Evolutionary conservation across 2,888 invertebrate genomes (phyloP).

Genomic region (Abrostola tripartita): DNA sequence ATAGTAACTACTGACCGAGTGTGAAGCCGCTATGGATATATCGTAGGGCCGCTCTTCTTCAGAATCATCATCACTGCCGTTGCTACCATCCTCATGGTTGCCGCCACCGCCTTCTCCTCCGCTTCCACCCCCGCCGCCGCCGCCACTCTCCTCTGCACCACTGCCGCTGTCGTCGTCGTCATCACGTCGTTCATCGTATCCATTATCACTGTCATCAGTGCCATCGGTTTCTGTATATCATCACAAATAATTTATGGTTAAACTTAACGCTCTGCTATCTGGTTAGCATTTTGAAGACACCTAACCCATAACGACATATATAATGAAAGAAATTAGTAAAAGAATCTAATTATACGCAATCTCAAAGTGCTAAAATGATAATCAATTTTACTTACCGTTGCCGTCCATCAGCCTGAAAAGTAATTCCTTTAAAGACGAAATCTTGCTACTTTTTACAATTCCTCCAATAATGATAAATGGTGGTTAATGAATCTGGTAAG

Average conservation of each 20-base stretch:
- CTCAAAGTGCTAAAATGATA: background rate
- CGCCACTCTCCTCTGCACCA: slow-evolving; percentile 17
- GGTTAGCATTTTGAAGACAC: too few species aligned
- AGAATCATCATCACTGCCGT: slow-evolving; percentile 48
- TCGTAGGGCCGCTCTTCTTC: slow-evolving; percentile 72
- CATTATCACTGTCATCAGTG: slow-evolving; percentile 21
- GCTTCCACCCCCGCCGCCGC: slow-evolving; percentile 14
- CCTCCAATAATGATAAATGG: background rate
- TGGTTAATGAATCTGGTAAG: background rate
- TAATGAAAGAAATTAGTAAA: background rate
- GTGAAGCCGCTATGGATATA: slow-evolving; percentile 77
- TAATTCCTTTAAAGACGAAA: slow-evolving; percentile 61
- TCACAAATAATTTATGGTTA: background rate
- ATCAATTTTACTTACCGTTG: slow-evolving; percentile 60
- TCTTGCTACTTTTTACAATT: slow-evolving; percentile 51
- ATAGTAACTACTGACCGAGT: slow-evolving; percentile 75
- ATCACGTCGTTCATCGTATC: slow-evolving; percentile 17
- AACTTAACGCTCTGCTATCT: too few species aligned
- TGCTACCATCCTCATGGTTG: slow-evolving; percentile 18
- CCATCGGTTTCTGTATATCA: slow-evolving; percentile 34
- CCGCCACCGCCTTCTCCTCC: slow-evolving; percentile 26
- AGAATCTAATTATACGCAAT: background rate
- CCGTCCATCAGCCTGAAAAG: slow-evolving; percentile 68
- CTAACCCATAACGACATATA: background rate
- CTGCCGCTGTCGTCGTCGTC: slow-evolving; percentile 6